A percentile compares a stretch with the other conserved stretches of the same genome.
phyloP scores from a whole-genome alignment of 1,140 invertebrate genomes.

The Mesaphorura yosii region DNA sequence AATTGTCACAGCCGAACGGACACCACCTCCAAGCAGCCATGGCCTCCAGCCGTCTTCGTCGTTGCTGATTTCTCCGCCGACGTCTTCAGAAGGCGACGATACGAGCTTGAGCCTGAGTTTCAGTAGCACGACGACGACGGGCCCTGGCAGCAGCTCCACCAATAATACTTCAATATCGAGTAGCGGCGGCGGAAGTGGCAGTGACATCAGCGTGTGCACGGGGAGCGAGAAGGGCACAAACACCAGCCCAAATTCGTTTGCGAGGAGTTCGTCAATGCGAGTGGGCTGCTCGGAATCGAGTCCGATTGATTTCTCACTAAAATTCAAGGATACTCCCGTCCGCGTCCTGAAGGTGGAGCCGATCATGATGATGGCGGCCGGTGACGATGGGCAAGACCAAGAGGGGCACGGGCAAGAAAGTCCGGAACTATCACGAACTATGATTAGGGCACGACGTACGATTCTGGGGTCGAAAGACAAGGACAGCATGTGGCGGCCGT shows the following conservation, averaged over 20 bases:
- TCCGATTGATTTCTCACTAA: constrained; percentile 21
- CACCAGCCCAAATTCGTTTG: no score
- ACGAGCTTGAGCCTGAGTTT: no score
- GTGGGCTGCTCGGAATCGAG: neutral
- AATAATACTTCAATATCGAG: neutral
- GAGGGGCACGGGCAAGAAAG: no score
- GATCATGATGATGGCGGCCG: no score
- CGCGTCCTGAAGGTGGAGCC: constrained; percentile 28
- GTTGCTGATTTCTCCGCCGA: no score
- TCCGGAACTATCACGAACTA: no score
- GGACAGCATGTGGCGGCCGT: constrained; percentile 29
- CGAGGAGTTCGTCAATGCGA: no score
- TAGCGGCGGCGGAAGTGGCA: neutral
- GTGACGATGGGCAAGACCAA: no score
- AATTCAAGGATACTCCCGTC: neutral
- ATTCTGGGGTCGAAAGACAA: constrained; percentile 7
- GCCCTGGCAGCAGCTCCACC: neutral
- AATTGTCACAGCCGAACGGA: no score
- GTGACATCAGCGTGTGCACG: constrained; percentile 11
- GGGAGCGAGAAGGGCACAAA: neutral
- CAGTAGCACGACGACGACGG: neutral
- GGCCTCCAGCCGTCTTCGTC: no score
- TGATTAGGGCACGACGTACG: neutral
- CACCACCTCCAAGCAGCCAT: no score
- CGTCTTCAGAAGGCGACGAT: no score